Percentiles rank a stretch among this genome's conserved stretches.
Conservation (phyloP, 2,888 invertebrate genomes). For the Microplitis manilae region DNA sequence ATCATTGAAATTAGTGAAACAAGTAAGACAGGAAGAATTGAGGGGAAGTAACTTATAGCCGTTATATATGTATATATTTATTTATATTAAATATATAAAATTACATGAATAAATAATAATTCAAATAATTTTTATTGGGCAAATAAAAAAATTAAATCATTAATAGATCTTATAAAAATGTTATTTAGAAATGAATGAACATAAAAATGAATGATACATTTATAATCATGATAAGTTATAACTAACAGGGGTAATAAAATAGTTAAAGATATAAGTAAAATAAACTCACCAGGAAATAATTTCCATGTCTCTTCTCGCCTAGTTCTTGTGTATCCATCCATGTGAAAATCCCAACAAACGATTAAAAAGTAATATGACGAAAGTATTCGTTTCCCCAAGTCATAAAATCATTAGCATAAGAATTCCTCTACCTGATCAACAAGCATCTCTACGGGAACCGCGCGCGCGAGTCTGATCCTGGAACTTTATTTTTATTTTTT, state of each 20-base stretch:
- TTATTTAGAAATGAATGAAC: no score
- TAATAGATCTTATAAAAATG: no score
- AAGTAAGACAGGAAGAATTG: no score
- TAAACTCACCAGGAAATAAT: constrained; percentile 50
- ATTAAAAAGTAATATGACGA: constrained; percentile 71
- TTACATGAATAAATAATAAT: no score
- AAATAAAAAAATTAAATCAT: no score
- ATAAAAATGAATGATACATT: constrained; percentile 20
- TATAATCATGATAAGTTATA: constrained; percentile 18
- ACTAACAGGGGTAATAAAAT: constrained; percentile 29
- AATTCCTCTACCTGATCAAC: constrained; percentile 69
- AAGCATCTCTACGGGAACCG: constrained; percentile 38
- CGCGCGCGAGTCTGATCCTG: constrained; percentile 41
- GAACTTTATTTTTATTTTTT: constrained; percentile 37
- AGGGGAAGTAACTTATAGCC: no score
- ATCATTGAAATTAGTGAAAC: no score
- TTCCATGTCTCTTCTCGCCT: constrained; percentile 56
- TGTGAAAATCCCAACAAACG: constrained; percentile 65
- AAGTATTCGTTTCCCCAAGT: constrained; percentile 71
- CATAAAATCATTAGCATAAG: constrained; percentile 73
- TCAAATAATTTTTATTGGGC: no score
- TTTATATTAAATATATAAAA: no score
- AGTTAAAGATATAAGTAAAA: constrained; percentile 21
- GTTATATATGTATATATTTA: no score
- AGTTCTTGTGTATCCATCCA: constrained; percentile 31